Percentiles rank a stretch among this genome's conserved stretches.
phyloP scores from a whole-genome alignment of 2,113 vertebrate genomes.

The Dasyornis broadbenti region DNA sequence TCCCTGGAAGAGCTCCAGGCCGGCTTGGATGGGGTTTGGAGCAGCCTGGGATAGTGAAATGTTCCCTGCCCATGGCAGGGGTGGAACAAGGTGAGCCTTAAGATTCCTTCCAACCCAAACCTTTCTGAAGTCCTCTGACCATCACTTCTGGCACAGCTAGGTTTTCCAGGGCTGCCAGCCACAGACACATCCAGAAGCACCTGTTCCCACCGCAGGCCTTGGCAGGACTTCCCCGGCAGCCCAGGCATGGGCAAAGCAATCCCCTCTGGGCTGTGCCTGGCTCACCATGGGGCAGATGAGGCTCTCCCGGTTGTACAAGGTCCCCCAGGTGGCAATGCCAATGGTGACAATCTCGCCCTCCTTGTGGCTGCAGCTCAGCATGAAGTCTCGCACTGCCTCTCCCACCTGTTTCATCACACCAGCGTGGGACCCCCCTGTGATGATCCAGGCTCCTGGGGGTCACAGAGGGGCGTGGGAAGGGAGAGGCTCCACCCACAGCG shows the following conservation, averaged over 20 bases:
- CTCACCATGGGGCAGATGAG: conserved; percentile 74
- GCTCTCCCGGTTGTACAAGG: conserved; percentile 81
- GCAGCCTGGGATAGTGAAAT: neutral
- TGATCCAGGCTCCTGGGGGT: conserved; percentile 90
- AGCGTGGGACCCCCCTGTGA: conserved; percentile 88
- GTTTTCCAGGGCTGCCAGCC: neutral
- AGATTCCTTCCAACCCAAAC: neutral
- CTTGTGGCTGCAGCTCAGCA: conserved; percentile 76
- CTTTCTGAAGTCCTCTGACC: neutral
- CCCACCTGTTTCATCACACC: conserved; percentile 98
- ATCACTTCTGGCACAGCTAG: neutral
- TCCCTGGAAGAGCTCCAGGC: neutral
- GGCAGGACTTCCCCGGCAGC: neutral
- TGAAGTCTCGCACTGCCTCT: conserved; percentile 83
- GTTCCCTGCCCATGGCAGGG: neutral
- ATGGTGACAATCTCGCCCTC: conserved; percentile 83
- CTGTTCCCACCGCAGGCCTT: neutral
- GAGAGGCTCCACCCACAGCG: neutral
- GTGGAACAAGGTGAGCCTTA: neutral
- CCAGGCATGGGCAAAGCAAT: neutral
- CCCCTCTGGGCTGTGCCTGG: accelerated
- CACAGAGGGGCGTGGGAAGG: neutral
- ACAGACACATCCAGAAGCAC: neutral
- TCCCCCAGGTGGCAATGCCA: conserved; percentile 93
- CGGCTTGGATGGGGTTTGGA: neutral